Evolutionary conservation across 2,797 vertebrate genomes (phyloP), one percentile per base, ranked within the genome.

Genomic region (Neosilurus mollespiculum): DNA sequence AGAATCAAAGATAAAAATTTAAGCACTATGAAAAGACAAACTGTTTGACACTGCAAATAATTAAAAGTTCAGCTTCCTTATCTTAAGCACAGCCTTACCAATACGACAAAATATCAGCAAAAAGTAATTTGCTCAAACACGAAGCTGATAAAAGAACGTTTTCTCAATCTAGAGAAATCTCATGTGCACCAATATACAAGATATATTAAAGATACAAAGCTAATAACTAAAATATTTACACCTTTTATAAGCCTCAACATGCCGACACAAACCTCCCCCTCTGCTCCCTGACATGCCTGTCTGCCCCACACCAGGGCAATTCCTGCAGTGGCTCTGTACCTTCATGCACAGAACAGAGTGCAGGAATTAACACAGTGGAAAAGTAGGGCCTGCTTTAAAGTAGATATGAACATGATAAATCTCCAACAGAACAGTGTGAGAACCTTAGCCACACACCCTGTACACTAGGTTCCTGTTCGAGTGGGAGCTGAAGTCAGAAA

Each of bases 361-460:
- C 20, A 9, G 73, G 66, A 67, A 85, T 72, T 59, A 86, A 78
- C 85, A 26, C 84, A 78, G 83, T 43, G 53, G 73, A 84, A 85
- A 75, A 78, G 58, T 24, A 30, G 65, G 78, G 54, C n/a, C 84
- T 77, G 75, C 86, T 87, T 86, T 84, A 76, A 81, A 80, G 81
- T 56, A 83, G 75, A 90, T 71, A 85, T 6, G 0, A 59, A 86
- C 82, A 88, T 86, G 65, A 81, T 90, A 69, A 92, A 91, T 72
- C 30, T 43, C 67, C 64, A 11, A 53, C 51, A 80, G 78, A 78
- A 58, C 22, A 81, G 43, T 14, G 58, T 80, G 70, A 66, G 64
- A 75, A 70, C 77, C 58, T 79, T 64, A 37, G 64, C 43, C 54
- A 34, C 18, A 56, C 37, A 64, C 59, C 66, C 59, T 24, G 66